These are phyloP conservation scores for Luehdorfia chinensis DNA, from an alignment of 1,140 invertebrate genomes.

Conservation along the genomic window DNA sequence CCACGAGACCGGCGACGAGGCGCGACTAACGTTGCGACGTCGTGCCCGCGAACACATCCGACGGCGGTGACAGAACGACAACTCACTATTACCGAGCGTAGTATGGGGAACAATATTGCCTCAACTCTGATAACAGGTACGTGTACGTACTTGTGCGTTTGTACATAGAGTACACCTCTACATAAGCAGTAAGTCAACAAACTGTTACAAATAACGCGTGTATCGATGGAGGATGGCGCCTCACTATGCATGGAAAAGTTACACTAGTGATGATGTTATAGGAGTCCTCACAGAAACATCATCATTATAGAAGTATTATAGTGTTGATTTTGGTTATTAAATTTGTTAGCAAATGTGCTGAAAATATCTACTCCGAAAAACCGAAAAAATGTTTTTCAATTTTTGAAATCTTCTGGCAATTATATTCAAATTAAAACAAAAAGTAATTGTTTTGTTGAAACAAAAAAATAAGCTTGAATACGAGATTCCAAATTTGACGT, in stretches of 20 bases:
- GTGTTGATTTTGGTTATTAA: no score
- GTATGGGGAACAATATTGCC: slow-evolving; percentile 40
- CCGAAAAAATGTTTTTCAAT: no score
- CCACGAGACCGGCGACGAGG: slow-evolving; percentile 42
- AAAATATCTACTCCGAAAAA: no score
- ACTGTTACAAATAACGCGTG: slow-evolving; percentile 15
- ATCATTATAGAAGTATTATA: no score
- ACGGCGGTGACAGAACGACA: slow-evolving; percentile 2
- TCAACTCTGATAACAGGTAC: slow-evolving; percentile 51
- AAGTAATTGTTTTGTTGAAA: no score
- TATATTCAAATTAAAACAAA: no score
- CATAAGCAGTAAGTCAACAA: slow-evolving; percentile 31
- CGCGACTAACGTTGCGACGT: slow-evolving; percentile 27
- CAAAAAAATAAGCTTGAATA: no score
- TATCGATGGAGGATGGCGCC: slow-evolving; percentile 6
- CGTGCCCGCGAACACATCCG: slow-evolving; percentile 18
- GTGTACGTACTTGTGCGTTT: slow-evolving; percentile 29
- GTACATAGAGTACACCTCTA: slow-evolving; percentile 26
- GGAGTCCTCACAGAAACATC: no score
- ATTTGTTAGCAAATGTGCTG: no score
- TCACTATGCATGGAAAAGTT: slow-evolving; percentile 1
- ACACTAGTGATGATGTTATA: neutral
- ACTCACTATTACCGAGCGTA: slow-evolving; percentile 19
- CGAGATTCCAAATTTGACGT: no score
- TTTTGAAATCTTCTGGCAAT: no score